phyloP scores from a whole-genome alignment of 2,797 vertebrate genomes.

The Falco columbarius region DNA sequence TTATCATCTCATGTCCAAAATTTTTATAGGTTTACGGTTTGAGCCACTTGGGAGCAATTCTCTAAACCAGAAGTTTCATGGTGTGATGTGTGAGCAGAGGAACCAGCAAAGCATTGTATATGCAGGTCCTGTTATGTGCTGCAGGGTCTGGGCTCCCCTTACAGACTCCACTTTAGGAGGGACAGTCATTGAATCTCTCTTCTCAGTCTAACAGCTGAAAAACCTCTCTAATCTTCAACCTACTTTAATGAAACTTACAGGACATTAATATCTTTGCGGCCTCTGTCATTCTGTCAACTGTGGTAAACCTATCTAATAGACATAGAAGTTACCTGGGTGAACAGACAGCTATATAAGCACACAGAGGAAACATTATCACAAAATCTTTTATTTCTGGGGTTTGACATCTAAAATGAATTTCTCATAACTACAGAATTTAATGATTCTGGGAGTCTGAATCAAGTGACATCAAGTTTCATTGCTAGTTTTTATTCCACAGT shows the following conservation, averaged over 20 bases:
- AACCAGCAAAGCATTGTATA: background rate
- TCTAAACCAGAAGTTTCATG: accelerated
- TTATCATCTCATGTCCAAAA: background rate
- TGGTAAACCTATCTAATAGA: background rate
- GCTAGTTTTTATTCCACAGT: background rate
- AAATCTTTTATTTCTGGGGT: background rate
- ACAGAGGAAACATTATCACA: background rate
- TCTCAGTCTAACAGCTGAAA: background rate
- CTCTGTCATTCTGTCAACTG: background rate
- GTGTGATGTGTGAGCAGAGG: background rate
- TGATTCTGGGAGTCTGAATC: background rate
- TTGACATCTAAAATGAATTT: background rate
- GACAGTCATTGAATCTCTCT: background rate
- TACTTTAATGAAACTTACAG: background rate
- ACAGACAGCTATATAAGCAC: background rate
- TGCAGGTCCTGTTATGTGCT: accelerated
- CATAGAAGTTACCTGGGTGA: background rate
- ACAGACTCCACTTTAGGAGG: background rate
- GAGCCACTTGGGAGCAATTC: background rate
- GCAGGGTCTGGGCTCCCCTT: background rate
- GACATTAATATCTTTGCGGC: background rate
- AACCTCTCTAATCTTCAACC: background rate
- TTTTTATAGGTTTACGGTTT: background rate
- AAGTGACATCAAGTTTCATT: background rate
- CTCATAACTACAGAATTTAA: background rate